These are phyloP conservation scores for Andrena fulva DNA, from an alignment of 2,888 invertebrate species.

Conservation along the genomic window DNA sequence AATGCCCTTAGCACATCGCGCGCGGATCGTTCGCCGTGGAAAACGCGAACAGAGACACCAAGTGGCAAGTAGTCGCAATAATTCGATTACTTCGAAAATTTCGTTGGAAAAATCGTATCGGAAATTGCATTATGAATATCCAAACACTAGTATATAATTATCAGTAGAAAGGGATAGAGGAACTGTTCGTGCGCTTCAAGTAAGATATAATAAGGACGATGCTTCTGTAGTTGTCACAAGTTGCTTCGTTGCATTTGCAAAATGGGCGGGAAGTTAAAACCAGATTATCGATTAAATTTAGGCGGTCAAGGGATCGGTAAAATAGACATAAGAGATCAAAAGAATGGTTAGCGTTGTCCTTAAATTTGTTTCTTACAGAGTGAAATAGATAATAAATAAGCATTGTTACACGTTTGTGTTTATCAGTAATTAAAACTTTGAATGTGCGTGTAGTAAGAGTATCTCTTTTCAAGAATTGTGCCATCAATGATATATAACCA, in stretches of 20 bases:
- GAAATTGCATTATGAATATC: neutral
- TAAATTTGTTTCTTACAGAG: neutral
- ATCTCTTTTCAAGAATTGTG: too few species aligned
- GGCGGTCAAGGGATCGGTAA: neutral
- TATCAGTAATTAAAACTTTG: neutral
- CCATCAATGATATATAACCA: too few species aligned
- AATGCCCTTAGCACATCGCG: slow-evolving; percentile 15
- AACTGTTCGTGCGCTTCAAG: neutral
- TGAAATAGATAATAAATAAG: neutral
- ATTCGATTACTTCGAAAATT: slow-evolving; percentile 6
- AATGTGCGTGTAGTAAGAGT: neutral
- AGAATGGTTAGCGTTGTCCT: neutral
- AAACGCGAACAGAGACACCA: slow-evolving; percentile 37
- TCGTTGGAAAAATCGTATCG: neutral
- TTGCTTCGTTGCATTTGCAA: neutral
- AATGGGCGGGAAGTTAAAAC: slow-evolving; percentile 2
- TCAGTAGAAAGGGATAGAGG: neutral
- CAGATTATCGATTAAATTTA: neutral
- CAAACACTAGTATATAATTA: too few species aligned
- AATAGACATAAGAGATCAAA: neutral
- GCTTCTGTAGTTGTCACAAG: neutral
- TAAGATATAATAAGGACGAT: neutral
- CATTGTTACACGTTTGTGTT: neutral
- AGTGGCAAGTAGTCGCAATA: neutral
- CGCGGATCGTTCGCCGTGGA: slow-evolving; percentile 15